Conservation (phyloP, 2,113 vertebrate species). For the Piprites chloris region DNA sequence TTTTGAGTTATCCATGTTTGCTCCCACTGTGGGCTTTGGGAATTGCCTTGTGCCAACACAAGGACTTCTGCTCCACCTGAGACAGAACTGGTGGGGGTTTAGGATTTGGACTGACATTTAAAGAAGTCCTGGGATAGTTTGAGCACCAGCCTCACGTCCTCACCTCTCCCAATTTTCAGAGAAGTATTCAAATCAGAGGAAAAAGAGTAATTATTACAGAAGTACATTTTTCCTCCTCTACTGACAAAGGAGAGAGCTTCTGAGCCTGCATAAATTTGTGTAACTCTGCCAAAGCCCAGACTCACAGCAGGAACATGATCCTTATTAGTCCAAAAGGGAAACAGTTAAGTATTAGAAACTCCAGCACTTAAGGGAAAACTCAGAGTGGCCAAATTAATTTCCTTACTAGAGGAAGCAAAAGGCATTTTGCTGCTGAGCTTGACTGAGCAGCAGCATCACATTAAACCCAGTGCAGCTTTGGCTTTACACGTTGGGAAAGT, state of each 20-base stretch:
- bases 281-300: not conserved
- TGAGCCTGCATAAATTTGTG: not conserved
- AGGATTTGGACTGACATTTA: not conserved
- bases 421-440: not conserved
- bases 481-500: not conserved
- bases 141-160: not conserved
- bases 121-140: not conserved
- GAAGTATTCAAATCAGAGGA: not conserved
- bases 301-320: not conserved
- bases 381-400: not conserved
- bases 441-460: not conserved
- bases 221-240: not conserved
- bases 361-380: not conserved
- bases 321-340: not conserved
- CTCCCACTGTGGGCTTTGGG: not conserved
- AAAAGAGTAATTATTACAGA: not conserved
- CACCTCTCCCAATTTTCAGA: not conserved
- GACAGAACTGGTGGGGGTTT: too few relatives aligned
- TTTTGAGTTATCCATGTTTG: not conserved
- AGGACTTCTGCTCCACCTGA: too few relatives aligned
- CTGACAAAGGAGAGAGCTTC: not conserved
- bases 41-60: too few relatives aligned
- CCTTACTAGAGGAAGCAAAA: not conserved
- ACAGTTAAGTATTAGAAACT: not conserved
- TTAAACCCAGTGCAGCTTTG: not conserved